Evolutionary conservation across 2,888 invertebrate genomes (phyloP).

Genomic region (Mythimna lalbum): DNA sequence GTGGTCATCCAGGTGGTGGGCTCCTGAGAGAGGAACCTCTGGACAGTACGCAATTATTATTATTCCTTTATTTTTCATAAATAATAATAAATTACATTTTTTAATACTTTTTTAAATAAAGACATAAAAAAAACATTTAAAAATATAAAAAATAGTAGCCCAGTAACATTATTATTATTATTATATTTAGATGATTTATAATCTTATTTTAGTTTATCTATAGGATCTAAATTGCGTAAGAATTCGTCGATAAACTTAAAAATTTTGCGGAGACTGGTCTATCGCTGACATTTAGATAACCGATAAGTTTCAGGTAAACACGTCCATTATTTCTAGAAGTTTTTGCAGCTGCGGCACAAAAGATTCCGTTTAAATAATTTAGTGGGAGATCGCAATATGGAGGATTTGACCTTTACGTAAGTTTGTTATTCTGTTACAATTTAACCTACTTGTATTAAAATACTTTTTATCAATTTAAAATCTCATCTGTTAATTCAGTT

Average conservation of each 20-base stretch:
- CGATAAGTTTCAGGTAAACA: conserved; percentile 9
- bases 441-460: background rate
- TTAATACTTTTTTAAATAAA: no score
- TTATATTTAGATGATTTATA: no score
- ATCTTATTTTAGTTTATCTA: no score
- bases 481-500: background rate
- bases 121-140: no score
- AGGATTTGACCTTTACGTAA: conserved; percentile 13
- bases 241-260: background rate
- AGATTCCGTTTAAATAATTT: background rate
- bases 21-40: no score
- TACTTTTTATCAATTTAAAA: background rate
- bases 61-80: no score
- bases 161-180: no score
- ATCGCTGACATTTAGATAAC: conserved; percentile 15
- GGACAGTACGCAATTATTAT: no score
- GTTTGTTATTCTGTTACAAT: conserved; percentile 13
- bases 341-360: background rate
- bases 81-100: no score
- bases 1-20: no score
- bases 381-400: background rate
- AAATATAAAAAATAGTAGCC: no score
- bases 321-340: background rate
- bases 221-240: background rate
- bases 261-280: background rate